Evolutionary conservation across 2,113 vertebrate genomes (phyloP).

Genomic region (Scalopus aquaticus): DNA sequence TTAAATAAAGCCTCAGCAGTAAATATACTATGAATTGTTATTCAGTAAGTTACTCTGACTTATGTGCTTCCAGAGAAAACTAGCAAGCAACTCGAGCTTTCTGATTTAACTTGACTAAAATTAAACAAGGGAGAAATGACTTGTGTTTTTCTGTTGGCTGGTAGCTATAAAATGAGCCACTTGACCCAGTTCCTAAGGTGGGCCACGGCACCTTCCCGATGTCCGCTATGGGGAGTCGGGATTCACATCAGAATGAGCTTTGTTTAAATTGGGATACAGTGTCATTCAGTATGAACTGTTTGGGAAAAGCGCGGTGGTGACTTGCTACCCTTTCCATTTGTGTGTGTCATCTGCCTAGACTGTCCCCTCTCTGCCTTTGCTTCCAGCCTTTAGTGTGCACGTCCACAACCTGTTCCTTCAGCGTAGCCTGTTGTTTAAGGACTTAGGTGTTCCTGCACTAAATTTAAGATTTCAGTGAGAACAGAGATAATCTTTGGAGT

Average conservation of each 20-base stretch:
- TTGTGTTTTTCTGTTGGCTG: not conserved
- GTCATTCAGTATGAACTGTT: not conserved
- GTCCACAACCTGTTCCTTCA: not conserved
- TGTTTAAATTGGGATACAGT: not conserved
- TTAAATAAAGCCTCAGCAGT: not conserved
- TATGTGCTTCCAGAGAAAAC: conserved; percentile 24
- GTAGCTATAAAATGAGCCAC: not conserved
- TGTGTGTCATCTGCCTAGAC: not conserved
- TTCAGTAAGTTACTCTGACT: not conserved
- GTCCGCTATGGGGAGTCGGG: not conserved
- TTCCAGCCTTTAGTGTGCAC: not conserved
- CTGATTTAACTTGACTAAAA: conserved; percentile 1
- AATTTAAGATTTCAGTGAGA: not conserved
- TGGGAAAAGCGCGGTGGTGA: not conserved
- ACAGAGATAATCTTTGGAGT: not conserved
- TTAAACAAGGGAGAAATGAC: not conserved
- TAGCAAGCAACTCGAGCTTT: not conserved
- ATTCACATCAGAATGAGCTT: not conserved
- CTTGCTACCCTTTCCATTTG: not conserved
- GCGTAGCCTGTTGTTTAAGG: not conserved
- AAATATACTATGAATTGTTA: not conserved
- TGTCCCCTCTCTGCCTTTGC: too few species aligned
- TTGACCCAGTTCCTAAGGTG: not conserved
- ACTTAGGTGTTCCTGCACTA: not conserved
- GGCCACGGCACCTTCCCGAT: not conserved